Evolutionary conservation across 2,888 invertebrate species (phyloP), one percentile per base, ranked within the genome.

Genomic region (Pheosia tremula): DNA sequence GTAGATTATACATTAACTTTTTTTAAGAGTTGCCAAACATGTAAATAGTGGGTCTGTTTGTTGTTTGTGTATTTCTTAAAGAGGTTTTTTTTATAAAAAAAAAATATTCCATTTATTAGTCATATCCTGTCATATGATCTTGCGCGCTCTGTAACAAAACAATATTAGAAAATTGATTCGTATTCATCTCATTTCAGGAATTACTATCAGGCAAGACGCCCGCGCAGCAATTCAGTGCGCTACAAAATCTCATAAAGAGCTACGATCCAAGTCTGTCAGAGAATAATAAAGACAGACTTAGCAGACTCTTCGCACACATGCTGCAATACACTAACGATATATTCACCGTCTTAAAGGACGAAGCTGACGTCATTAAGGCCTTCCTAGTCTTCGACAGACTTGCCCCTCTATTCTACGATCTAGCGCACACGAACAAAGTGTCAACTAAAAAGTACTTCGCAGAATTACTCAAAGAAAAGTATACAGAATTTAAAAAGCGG

Each of bases 201-300:
- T 81, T 97, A 60, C 84, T 98, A 24, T 82, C 91, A 57, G 93
- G 94, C 50, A 95, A 96, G 74, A 91, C 95, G 8, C 90, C 95
- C 2, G 89, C 94, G 11, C 95, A 97, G 77, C 97, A 97, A 78
- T 90, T 95, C 0, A 91, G 95, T 10, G 96, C 98, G 9, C 82
- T 98, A 56, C 96, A 97, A 79, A 95, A 97, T 77, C 95, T 99
- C 71, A 96, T 98, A 24, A 98, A 98, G 89, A 97, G 97, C 78
- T 97, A 98, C 88, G 97, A 98, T 86, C 97, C 97, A 3, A 96
- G 97, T 77, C 86, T 98, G 58, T 95, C 95, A 6, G 96, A 95
- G 69, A 95, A 95, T 13, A 98, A 98, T 81, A 97, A 97, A 82
- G 96, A 96, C 47, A 95, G 96, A 78, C 90, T 98, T 10, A 95